phyloP scores from a whole-genome alignment of 2,888 invertebrate genomes.

The Agonopterix subpropinquella region DNA sequence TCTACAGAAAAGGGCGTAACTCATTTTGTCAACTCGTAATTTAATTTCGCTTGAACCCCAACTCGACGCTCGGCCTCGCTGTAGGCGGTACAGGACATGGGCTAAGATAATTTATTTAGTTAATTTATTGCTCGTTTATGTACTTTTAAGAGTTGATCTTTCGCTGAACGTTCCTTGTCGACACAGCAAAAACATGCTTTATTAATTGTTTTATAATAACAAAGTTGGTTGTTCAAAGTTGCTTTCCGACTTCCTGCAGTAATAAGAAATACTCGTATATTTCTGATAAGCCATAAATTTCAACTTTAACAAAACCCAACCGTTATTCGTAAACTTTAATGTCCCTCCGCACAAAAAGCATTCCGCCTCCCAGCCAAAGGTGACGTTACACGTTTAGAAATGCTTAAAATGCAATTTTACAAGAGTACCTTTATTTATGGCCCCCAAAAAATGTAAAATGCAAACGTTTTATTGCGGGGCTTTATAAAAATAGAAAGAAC shows the following conservation, averaged over 20 bases:
- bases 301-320: slow-evolving; percentile 38
- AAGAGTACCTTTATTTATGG: slow-evolving; percentile 66
- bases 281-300: slow-evolving; percentile 39
- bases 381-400: slow-evolving; percentile 60
- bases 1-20: slow-evolving; percentile 75
- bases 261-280: slow-evolving; percentile 3
- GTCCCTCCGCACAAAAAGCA: slow-evolving; percentile 35
- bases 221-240: not conserved
- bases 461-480: slow-evolving; percentile 71
- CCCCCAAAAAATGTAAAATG: slow-evolving; percentile 69
- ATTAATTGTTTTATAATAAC: not conserved
- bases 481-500: slow-evolving; percentile 69
- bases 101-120: slow-evolving; percentile 51
- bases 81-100: slow-evolving; percentile 48
- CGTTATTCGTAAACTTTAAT: slow-evolving; percentile 47
- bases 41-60: slow-evolving; percentile 69
- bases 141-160: slow-evolving; percentile 31
- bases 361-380: slow-evolving; percentile 43
- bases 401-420: slow-evolving; percentile 74
- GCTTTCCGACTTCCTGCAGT: not conserved
- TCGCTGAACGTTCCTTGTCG: slow-evolving; percentile 21
- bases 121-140: slow-evolving; percentile 54
- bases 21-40: slow-evolving; percentile 74
- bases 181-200: slow-evolving; percentile 6
- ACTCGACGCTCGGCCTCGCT: slow-evolving; percentile 33